These are phyloP conservation scores for Drosophila nebulosa DNA, from an alignment of 1,140 invertebrate species.

Conservation along the genomic window DNA sequence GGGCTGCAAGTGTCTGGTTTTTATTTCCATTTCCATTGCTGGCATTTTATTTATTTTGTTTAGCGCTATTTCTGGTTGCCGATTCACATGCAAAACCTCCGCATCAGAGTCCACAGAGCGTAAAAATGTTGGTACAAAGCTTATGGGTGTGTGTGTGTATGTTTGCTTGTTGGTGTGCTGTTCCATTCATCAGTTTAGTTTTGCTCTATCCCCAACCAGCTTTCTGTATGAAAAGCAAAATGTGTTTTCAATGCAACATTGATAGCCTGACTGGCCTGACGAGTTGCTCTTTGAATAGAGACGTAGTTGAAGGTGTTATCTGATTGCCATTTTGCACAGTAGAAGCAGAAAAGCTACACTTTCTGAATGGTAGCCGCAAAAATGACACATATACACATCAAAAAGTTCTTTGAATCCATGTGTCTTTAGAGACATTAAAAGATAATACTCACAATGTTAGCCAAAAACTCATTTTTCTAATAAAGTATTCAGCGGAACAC, in stretches of 20 bases:
- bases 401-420: background rate
- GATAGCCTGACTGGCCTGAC: background rate
- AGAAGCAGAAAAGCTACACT: constrained; percentile 40
- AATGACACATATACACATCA: constrained; percentile 25
- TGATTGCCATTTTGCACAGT: constrained; percentile 76
- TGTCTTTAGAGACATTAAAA: constrained; percentile 37
- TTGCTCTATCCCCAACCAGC: background rate
- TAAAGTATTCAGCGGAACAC: background rate
- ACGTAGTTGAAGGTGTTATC: constrained; percentile 67
- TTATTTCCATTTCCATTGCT: constrained; percentile 44
- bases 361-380: constrained; percentile 12
- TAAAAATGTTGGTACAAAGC: constrained; percentile 66
- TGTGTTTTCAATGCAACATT: constrained; percentile 56
- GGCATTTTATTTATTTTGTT: background rate
- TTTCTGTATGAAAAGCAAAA: constrained; percentile 42
- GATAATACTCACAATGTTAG: constrained; percentile 34
- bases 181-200: constrained; percentile 56
- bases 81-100: constrained; percentile 61
- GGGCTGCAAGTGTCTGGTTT: constrained; percentile 43
- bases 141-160: constrained; percentile 17
- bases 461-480: background rate
- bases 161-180: constrained; percentile 1
- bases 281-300: constrained; percentile 39
- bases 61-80: constrained; percentile 49
- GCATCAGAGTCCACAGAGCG: constrained; percentile 56